Base-by-base conservation (phyloP, 2,888 invertebrate genomes). In the Biston betularia region DNA sequence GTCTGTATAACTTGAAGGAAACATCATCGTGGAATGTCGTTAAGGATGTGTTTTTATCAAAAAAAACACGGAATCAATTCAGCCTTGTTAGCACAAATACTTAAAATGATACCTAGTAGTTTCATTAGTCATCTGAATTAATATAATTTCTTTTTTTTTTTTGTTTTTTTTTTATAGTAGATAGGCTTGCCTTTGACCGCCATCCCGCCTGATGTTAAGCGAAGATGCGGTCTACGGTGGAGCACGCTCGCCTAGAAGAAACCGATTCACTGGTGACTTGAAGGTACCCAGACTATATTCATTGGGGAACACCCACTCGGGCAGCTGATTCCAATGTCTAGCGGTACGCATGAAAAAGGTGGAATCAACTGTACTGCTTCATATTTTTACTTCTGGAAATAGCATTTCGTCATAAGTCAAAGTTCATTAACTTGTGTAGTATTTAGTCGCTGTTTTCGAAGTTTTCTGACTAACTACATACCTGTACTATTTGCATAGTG, bases 11-110 rank as follows among this genome's bases (percentile, higher is more conserved):
- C 63, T 40, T 60, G 53, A 44, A 66, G 57, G 62, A 68, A 66
- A 66, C 67, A 60, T 64, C 54, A 64, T 62, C 56, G 46, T 24
- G 58, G 69, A 66, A 69, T 73, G 65, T 66, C 35, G 60, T 67
- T 61, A 53, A 69, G 69, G 63, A 72, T 69, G 8, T 46, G 55
- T 65, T 68, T 68, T 64, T 73, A 62, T 69, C 42, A 68, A 45
- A 65, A 52, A 65, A 52, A 68, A 48, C 54, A 59, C 60, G 71
- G 62, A 69, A 71, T 69, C 69, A 68, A 62, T 56, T 62, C 24
- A 54, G 56, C 72, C 71, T 69, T 71, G 58, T 69, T 59, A 45
- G 50, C 42, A 42, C 38, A 53, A 33, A 40, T 48, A 24, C 24
- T 24, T 44, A 53, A 53, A 45, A 46, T 53, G 42, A 56, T 14